Evolutionary conservation across 2,113 vertebrate genomes (phyloP).

Genomic region (Thermophis baileyi): DNA sequence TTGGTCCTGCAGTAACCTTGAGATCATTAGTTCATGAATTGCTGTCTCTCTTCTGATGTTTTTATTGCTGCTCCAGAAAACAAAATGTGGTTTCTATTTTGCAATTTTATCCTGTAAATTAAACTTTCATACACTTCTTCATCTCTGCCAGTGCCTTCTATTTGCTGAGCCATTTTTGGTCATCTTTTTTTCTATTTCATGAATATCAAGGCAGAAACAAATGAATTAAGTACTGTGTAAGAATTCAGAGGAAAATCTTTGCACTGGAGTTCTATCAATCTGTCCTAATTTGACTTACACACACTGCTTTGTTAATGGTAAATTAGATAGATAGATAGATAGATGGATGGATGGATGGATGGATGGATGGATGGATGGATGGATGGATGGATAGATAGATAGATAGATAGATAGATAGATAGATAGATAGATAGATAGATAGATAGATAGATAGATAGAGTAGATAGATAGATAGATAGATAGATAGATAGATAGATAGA

Average conservation of each 20-base stretch:
- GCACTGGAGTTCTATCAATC: not conserved
- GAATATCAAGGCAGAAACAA: conserved; percentile 15
- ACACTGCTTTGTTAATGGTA: not conserved
- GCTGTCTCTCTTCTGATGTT: conserved; percentile 52
- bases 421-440: not conserved
- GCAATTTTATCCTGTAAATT: conserved; percentile 45
- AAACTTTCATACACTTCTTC: conserved; percentile 47
- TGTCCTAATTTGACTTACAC: not conserved
- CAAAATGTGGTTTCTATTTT: conserved; percentile 35
- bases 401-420: too few relatives aligned
- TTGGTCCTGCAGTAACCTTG: conserved; percentile 35
- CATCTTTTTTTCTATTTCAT: not conserved
- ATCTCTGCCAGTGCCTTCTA: conserved; percentile 38
- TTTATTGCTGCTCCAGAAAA: conserved; percentile 41
- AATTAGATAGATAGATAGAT: not conserved
- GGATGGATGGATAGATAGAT: not conserved
- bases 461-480: too few relatives aligned
- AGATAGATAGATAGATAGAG: too few relatives aligned
- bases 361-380: not conserved
- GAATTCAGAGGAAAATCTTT: conserved; percentile 30
- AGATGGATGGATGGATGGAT: not conserved
- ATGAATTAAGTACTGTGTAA: conserved; percentile 30
- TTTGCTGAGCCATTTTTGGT: conserved; percentile 13
- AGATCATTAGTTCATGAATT: conserved; percentile 55
- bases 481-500: not conserved